These are phyloP conservation scores for Aplocera efformata DNA, from an alignment of 2,888 invertebrate species.

Conservation along the genomic window DNA sequence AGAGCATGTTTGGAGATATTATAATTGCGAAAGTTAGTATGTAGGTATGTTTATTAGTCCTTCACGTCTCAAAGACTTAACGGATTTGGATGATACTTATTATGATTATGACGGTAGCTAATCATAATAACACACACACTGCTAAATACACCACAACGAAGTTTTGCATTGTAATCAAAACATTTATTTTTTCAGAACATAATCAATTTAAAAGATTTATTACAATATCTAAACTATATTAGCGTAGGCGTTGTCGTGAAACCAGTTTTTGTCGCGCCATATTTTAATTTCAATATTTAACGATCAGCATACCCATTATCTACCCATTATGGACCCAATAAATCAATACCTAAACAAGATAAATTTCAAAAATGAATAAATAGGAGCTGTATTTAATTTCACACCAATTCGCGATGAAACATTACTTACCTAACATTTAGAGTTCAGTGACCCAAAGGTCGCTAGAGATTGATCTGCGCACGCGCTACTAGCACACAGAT, in stretches of 20 bases:
- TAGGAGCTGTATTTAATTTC: slow-evolving; percentile 19
- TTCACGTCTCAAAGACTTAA: no score
- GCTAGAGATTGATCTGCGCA: slow-evolving; percentile 42
- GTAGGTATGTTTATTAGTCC: no score
- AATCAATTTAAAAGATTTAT: background rate
- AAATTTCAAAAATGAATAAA: slow-evolving; percentile 10
- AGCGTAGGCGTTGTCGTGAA: no score
- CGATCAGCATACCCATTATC: slow-evolving; percentile 6
- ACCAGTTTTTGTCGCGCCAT: background rate
- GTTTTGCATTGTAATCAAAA: no score
- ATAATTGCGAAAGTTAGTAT: no score
- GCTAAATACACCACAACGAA: no score
- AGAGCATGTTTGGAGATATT: no score
- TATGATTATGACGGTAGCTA: no score
- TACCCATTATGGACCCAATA: slow-evolving; percentile 3
- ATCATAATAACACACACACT: no score
- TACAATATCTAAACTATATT: background rate
- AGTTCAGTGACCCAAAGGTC: slow-evolving; percentile 56
- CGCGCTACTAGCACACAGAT: slow-evolving; percentile 42
- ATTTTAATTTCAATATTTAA: background rate
- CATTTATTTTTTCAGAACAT: no score
- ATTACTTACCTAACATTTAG: slow-evolving; percentile 38
- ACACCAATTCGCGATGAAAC: slow-evolving; percentile 26
- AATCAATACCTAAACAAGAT: slow-evolving; percentile 8
- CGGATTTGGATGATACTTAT: no score